Percentiles rank a stretch among this genome's conserved stretches.
Evolutionary conservation across 2,113 vertebrate genomes (phyloP).

Genomic region (Prietella phreatophila): DNA sequence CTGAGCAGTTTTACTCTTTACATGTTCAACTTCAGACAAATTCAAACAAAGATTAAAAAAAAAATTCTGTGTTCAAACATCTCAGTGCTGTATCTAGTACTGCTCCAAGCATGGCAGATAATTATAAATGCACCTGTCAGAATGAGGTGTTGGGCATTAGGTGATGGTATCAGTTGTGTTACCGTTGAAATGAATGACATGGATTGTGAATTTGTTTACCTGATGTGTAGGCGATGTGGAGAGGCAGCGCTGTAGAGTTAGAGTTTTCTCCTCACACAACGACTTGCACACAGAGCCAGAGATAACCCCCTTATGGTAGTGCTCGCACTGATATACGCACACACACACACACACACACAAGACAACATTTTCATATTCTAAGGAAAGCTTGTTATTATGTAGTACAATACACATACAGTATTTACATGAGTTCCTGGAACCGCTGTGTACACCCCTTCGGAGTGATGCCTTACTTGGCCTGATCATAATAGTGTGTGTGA

Average conservation of each 20-base stretch:
- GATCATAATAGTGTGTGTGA: neutral
- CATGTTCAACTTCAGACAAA: neutral
- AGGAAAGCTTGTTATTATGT: too few relatives aligned
- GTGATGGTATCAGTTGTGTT: neutral
- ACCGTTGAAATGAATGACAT: neutral
- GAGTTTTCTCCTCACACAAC: slow-evolving; percentile 81
- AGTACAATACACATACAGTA: neutral
- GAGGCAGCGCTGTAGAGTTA: slow-evolving; percentile 85
- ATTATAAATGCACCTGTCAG: neutral
- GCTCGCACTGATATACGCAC: slow-evolving; percentile 82
- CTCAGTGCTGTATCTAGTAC: neutral
- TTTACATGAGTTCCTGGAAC: neutral
- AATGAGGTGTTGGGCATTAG: neutral
- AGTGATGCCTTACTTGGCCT: neutral
- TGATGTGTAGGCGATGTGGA: slow-evolving; percentile 84
- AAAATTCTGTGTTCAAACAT: neutral
- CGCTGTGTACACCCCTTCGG: neutral
- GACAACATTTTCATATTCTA: neutral
- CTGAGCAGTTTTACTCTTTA: neutral
- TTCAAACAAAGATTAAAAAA: too few relatives aligned
- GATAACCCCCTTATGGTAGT: slow-evolving; percentile 92
- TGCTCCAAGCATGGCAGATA: neutral
- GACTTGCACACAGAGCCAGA: slow-evolving; percentile 89
- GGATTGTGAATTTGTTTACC: slow-evolving; percentile 66
- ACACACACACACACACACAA: slow-evolving; percentile 36